Evolutionary conservation across 2,888 invertebrate genomes (phyloP).

Genomic region (Plemyria rubiginata): DNA sequence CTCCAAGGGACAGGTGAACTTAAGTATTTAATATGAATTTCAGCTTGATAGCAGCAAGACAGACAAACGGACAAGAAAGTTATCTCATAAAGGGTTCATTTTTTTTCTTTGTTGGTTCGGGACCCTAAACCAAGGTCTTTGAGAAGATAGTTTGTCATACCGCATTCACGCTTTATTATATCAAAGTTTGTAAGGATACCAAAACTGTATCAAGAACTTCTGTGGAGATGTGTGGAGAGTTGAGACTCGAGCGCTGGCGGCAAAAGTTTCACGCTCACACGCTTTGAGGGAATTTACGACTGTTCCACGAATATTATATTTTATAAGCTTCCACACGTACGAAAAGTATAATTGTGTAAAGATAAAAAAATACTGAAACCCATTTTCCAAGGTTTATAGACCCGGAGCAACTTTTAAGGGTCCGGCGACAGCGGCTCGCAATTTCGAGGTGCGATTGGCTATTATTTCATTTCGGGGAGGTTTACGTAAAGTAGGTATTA

Average conservation of each 20-base stretch:
- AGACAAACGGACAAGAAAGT: too few relatives aligned
- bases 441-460: too few relatives aligned
- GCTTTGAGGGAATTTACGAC: constrained; percentile 42
- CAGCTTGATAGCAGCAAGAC: too few relatives aligned
- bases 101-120: too few relatives aligned
- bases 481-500: too few relatives aligned
- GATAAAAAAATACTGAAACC: not conserved
- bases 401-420: not conserved
- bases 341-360: constrained; percentile 33
- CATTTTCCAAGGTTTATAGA: not conserved
- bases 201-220: not conserved
- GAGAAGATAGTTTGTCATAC: not conserved
- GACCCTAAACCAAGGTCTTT: too few relatives aligned
- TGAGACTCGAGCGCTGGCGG: constrained; percentile 9
- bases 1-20: too few relatives aligned
- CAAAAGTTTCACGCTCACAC: constrained; percentile 23
- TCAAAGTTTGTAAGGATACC: not conserved
- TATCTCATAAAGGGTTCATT: too few relatives aligned
- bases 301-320: constrained; percentile 37
- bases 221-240: not conserved
- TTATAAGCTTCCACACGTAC: constrained; percentile 34
- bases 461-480: too few relatives aligned
- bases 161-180: not conserved
- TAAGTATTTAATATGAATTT: too few relatives aligned
- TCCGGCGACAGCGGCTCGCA: too few relatives aligned